Conservation (phyloP, 2,888 invertebrate species). For the Tiphia femorata region DNA sequence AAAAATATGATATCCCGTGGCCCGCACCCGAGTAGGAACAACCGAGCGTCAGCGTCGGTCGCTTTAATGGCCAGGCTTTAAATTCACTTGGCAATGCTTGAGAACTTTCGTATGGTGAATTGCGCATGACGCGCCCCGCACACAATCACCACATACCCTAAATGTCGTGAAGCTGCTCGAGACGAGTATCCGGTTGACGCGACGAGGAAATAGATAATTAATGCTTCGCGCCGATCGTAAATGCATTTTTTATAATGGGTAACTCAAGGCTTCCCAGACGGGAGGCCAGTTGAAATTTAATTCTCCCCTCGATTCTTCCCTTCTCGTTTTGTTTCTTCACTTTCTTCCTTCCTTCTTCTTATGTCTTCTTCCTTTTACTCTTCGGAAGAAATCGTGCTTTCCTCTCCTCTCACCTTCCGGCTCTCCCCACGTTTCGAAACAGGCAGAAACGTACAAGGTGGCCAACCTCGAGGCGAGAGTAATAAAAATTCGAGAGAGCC, state of each 20-base stretch:
- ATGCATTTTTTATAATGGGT: conserved; percentile 25
- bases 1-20: conserved; percentile 31
- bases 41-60: conserved; percentile 16
- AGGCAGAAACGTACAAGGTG: conserved; percentile 20
- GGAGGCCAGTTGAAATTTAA: too few species aligned
- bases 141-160: background rate
- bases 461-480: conserved; percentile 15
- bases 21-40: conserved; percentile 18
- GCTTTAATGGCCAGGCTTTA: conserved; percentile 31
- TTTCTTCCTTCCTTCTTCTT: background rate
- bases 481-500: conserved; percentile 30
- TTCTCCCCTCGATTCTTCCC: background rate
- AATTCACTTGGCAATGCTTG: too few species aligned
- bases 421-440: background rate
- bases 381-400: conserved; percentile 19
- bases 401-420: background rate
- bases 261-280: conserved; percentile 17
- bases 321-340: too few species aligned
- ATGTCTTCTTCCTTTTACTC: background rate
- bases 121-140: too few species aligned
- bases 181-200: conserved; percentile 5
- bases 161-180: conserved; percentile 10
- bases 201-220: conserved; percentile 30
- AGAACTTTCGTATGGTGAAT: too few species aligned
- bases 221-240: conserved; percentile 19